Conservation (phyloP, 2,888 invertebrate genomes). For the Dendrolimus pini region DNA sequence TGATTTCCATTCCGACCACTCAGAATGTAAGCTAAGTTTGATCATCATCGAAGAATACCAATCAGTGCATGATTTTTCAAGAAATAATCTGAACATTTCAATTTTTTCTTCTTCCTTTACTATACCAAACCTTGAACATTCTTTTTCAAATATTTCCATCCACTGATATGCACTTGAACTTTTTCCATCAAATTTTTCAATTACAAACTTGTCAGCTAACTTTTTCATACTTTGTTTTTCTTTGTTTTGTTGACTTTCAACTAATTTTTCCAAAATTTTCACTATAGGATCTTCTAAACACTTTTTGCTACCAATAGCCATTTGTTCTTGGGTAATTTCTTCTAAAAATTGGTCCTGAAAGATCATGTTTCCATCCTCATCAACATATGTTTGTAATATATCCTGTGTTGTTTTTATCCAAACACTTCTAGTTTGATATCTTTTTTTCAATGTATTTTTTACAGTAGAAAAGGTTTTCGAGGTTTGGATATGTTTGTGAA, state of each 20-base stretch:
- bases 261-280: slow-evolving; percentile 15
- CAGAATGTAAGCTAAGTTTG: slow-evolving; percentile 10
- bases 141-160: slow-evolving; percentile 24
- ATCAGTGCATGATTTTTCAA: slow-evolving; percentile 22
- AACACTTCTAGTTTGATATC: slow-evolving; percentile 10
- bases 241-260: too few species aligned
- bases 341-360: slow-evolving; percentile 13
- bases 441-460: slow-evolving; percentile 10
- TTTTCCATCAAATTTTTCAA: slow-evolving; percentile 23
- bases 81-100: slow-evolving; percentile 19
- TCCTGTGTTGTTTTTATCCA: slow-evolving; percentile 7
- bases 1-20: slow-evolving; percentile 19
- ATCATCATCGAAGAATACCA: slow-evolving; percentile 19
- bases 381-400: slow-evolving; percentile 7
- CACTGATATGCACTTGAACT: slow-evolving; percentile 18
- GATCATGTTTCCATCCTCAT: slow-evolving; percentile 9
- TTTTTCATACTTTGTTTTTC: slow-evolving; percentile 17
- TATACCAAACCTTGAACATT: slow-evolving; percentile 20
- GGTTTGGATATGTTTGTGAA: slow-evolving; percentile 1
- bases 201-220: slow-evolving; percentile 21
- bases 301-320: neutral
- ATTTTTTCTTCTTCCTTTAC: slow-evolving; percentile 17
- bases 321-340: slow-evolving; percentile 9
- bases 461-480: slow-evolving; percentile 4
- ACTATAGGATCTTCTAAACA: slow-evolving; percentile 1